A percentile compares a stretch with the other conserved stretches of the same genome.
phyloP scores from a whole-genome alignment of 2,797 vertebrate genomes.

The Eutrigla gurnardus region DNA sequence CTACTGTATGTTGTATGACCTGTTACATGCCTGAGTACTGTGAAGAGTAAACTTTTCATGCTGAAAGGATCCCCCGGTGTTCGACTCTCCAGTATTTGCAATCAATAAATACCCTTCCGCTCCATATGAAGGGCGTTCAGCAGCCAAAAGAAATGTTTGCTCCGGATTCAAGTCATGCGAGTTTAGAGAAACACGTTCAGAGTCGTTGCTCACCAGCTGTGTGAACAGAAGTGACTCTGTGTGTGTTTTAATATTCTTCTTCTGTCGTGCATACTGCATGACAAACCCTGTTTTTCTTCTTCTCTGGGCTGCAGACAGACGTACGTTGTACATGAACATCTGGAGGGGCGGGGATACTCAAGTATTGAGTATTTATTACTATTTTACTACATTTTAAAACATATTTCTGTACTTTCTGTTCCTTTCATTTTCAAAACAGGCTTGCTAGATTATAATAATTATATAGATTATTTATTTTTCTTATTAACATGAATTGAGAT shows the following conservation, averaged over 20 bases:
- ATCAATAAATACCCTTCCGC: background rate
- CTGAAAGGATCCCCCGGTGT: background rate
- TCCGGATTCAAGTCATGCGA: background rate
- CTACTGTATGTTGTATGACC: background rate
- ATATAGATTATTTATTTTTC: too few relatives aligned
- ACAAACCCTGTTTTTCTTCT: background rate
- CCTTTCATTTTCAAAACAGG: too few relatives aligned
- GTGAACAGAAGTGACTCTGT: background rate
- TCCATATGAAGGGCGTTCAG: background rate
- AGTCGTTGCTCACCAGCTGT: background rate
- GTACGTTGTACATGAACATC: slow-evolving; percentile 26
- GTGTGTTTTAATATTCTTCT: background rate
- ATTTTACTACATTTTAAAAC: too few relatives aligned
- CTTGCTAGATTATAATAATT: too few relatives aligned
- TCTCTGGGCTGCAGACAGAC: background rate
- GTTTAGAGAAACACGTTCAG: background rate
- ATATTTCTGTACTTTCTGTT: too few relatives aligned
- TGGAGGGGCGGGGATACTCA: slow-evolving; percentile 1
- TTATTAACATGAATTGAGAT: too few relatives aligned
- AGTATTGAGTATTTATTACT: too few relatives aligned
- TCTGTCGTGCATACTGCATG: background rate
- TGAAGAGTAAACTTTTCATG: slow-evolving; percentile 7
- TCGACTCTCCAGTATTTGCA: background rate
- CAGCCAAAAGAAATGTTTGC: slow-evolving; percentile 16
- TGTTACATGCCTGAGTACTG: slow-evolving; percentile 9